These are phyloP conservation scores for Dipus sagitta DNA, from an alignment of 2,797 vertebrate genomes.

Conservation along the genomic window DNA sequence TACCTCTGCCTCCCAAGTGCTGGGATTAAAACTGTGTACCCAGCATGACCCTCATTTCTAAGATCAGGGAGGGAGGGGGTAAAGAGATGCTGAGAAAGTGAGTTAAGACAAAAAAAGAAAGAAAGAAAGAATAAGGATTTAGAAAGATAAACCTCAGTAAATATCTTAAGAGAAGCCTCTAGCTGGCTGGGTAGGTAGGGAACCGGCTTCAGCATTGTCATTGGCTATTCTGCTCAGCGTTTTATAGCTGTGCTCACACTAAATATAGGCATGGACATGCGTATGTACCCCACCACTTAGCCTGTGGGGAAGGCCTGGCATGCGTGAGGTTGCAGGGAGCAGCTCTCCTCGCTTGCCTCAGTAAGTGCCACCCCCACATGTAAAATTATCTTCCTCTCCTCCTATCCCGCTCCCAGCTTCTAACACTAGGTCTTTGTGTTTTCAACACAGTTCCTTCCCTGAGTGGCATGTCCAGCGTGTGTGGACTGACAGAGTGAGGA, in stretches of 20 bases:
- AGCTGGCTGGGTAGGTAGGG: not conserved
- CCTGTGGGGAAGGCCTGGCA: not conserved
- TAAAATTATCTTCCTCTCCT: slow-evolving; percentile 6
- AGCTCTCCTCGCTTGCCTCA: slow-evolving; percentile 6
- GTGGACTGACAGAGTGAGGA: not conserved
- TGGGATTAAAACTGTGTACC: too few species aligned
- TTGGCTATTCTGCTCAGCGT: not conserved
- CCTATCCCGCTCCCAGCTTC: not conserved
- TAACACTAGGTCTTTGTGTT: not conserved
- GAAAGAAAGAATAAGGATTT: too few species aligned
- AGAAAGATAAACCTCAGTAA: not conserved
- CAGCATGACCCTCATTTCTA: not conserved
- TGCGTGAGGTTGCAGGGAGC: not conserved
- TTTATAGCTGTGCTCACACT: not conserved
- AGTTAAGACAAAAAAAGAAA: not conserved
- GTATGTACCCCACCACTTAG: not conserved
- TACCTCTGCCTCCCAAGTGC: too few species aligned
- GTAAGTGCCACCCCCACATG: not conserved
- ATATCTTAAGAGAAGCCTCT: not conserved
- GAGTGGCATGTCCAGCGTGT: not conserved
- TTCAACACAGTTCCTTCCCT: slow-evolving; percentile 45
- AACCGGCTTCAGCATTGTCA: not conserved
- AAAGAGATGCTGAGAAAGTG: not conserved
- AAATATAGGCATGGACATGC: not conserved
- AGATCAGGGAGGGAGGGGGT: not conserved